A percentile compares a stretch with the other conserved stretches of the same genome.
Conservation (phyloP, 2,888 invertebrate species). For the Spilarctia lutea region DNA sequence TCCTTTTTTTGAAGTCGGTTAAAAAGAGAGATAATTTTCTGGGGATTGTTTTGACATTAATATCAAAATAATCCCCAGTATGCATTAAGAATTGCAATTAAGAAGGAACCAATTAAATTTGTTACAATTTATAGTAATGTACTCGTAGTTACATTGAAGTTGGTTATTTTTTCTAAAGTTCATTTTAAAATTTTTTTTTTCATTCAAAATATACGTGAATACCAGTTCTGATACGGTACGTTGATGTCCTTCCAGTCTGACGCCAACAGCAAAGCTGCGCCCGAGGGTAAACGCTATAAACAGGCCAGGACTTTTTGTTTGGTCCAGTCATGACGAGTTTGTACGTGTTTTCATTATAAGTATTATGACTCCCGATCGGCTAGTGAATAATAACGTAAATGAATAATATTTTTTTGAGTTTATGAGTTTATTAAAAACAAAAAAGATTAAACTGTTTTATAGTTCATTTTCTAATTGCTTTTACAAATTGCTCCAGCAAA, state of each 20-base stretch:
- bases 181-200: neutral
- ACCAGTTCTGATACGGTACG: neutral
- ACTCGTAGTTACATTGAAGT: neutral
- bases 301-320: conserved; percentile 59
- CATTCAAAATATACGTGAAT: neutral
- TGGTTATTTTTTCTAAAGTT: neutral
- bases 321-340: conserved; percentile 62
- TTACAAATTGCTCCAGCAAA: too few relatives aligned
- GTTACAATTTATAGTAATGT: too few relatives aligned
- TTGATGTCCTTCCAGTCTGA: conserved; percentile 30
- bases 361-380: conserved; percentile 54
- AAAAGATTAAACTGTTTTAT: neutral
- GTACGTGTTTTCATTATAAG: conserved; percentile 70
- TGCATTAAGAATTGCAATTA: too few relatives aligned
- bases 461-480: too few relatives aligned
- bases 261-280: conserved; percentile 46
- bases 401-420: conserved; percentile 9
- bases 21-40: too few relatives aligned
- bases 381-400: conserved; percentile 45
- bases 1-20: too few relatives aligned
- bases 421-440: conserved; percentile 9
- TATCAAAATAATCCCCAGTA: neutral
- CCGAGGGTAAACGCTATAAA: conserved; percentile 48
- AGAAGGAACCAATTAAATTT: neutral
- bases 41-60: too few relatives aligned